phyloP scores from a whole-genome alignment of 1,140 invertebrate genomes.

The Acyrthosiphon pisum region DNA sequence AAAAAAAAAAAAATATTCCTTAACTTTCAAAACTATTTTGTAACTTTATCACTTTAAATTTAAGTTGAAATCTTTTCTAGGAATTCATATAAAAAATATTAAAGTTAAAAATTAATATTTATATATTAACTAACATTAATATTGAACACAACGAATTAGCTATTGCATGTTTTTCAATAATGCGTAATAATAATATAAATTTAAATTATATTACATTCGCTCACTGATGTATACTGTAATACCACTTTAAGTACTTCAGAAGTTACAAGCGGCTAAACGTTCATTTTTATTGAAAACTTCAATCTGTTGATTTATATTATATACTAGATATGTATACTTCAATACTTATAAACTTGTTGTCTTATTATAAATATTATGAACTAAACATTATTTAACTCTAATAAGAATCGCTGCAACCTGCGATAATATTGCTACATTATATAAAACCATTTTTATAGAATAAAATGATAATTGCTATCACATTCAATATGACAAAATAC shows the following conservation, averaged over 20 bases:
- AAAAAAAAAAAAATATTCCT: neutral
- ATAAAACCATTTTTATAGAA: neutral
- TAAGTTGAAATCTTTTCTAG: neutral
- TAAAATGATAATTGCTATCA: neutral
- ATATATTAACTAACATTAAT: neutral
- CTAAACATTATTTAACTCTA: neutral
- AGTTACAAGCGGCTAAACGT: neutral
- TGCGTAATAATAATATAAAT: neutral
- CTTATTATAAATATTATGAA: neutral
- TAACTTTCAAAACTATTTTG: slow-evolving; percentile 11
- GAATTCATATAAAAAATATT: neutral
- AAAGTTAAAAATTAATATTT: neutral
- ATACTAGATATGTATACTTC: too few relatives aligned
- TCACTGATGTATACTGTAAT: neutral
- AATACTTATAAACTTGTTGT: neutral
- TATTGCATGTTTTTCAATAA: neutral
- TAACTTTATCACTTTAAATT: neutral
- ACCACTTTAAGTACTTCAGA: neutral
- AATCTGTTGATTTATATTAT: neutral
- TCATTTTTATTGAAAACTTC: neutral
- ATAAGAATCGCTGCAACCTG: too few relatives aligned
- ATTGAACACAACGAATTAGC: neutral
- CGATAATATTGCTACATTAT: too few relatives aligned
- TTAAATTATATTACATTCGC: neutral
- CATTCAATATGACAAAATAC: neutral